Conservation (phyloP, 2,113 vertebrate species). For the Oryzias woworae region DNA sequence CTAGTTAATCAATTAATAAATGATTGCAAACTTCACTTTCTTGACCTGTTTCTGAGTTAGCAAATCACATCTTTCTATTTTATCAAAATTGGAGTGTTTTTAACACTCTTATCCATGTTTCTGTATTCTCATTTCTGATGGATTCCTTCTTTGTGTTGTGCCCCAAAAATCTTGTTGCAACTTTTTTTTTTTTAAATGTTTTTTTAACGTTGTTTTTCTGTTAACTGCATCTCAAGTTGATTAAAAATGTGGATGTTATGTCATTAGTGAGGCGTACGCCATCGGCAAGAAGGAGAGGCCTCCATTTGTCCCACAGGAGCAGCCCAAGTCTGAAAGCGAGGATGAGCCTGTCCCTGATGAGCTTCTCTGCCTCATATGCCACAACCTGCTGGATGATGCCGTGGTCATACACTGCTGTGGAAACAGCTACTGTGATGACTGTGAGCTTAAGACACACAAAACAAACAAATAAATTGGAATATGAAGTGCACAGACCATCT, state of each 20-base stretch:
- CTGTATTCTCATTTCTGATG: no score
- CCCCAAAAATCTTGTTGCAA: no score
- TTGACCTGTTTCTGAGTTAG: no score
- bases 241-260: not conserved
- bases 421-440: slow-evolving; percentile 98
- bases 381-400: slow-evolving; percentile 91
- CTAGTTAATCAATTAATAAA: no score
- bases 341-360: slow-evolving; percentile 91
- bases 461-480: not conserved
- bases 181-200: not conserved
- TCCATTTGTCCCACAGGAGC: slow-evolving; percentile 86
- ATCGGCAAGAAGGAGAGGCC: slow-evolving; percentile 96
- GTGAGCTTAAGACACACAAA: slow-evolving; percentile 77
- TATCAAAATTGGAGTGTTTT: no score
- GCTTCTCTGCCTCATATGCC: slow-evolving; percentile 92
- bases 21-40: no score
- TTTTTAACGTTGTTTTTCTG: not conserved
- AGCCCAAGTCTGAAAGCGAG: slow-evolving; percentile 81
- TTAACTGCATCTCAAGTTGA: not conserved
- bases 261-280: slow-evolving; percentile 89
- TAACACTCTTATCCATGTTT: no score
- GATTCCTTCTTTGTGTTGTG: no score
- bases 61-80: no score
- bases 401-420: slow-evolving; percentile 98
- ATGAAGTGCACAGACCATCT: no score